phyloP scores from a whole-genome alignment of 2,113 vertebrate genomes.

The Melospiza melodia region DNA sequence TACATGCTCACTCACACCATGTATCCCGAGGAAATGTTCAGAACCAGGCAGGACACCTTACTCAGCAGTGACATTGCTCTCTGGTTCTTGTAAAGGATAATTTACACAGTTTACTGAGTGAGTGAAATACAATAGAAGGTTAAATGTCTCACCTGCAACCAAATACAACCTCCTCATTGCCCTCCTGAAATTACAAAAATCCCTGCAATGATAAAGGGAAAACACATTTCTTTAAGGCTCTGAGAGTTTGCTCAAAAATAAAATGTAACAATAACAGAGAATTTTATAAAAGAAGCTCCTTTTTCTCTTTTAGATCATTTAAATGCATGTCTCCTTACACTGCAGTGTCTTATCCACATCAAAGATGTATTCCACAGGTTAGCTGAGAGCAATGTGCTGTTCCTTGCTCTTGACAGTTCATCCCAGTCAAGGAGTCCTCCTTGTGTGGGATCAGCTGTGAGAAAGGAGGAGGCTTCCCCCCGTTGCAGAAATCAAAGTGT shows the following conservation, averaged over 20 bases:
- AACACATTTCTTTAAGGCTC: background rate
- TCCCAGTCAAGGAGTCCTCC: background rate
- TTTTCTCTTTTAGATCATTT: background rate
- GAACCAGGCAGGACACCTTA: conserved; percentile 1
- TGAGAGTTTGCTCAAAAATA: background rate
- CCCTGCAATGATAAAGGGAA: background rate
- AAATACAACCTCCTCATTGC: background rate
- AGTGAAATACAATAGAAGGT: background rate
- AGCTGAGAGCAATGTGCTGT: background rate
- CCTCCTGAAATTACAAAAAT: background rate
- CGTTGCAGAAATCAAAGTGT: background rate
- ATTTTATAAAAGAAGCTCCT: background rate
- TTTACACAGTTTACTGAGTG: background rate
- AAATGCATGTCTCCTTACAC: background rate
- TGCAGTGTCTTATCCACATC: background rate
- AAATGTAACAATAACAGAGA: background rate
- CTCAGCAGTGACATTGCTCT: conserved; percentile 5
- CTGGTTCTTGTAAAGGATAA: background rate
- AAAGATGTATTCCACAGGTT: background rate
- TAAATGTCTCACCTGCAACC: background rate
- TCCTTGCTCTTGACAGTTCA: background rate
- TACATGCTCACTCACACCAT: background rate
- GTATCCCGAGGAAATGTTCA: background rate
- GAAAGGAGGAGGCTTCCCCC: background rate
- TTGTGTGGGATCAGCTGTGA: background rate